Base-by-base conservation (phyloP, 2,113 vertebrate genomes). In the Erythrolamprus reginae region DNA sequence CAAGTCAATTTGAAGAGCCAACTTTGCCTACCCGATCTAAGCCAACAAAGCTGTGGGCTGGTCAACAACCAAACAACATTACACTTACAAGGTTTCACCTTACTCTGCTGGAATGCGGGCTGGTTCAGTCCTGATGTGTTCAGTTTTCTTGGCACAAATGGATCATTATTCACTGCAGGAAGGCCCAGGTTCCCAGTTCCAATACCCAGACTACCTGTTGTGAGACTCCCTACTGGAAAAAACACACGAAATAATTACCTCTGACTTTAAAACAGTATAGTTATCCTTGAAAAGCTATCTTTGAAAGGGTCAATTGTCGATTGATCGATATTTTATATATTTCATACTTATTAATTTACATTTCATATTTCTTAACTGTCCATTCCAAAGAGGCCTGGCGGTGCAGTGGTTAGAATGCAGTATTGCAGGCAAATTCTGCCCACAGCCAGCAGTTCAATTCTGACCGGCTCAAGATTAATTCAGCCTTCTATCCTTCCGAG, bases 61-160 rank as follows among this genome's bases (percentile, higher is more conserved):
- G 92, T 96, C 97, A 97, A 96, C 90, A 99, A 96, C 97, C 98
- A 98, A 97, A 97, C 98, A 98, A 97, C 97, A 98, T 97, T 97
- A 98, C 98, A 99, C 98, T 98, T 98, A 98, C 97, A 98, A 98
- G 98, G 97, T 98, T 98, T 98, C 97, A 98, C 98, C 99, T 98
- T 99, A 99, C 99, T 99, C 98, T 99, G 99, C 98, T 99, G 99
- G 97, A 99, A 99, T 96, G 99, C 99, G 77, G 98, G 97, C 84
- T 99, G 99, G 97, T 98, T 99, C 96, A 99, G 95, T 97, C 98
- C 98, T 92, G 99, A 98, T 93, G 98, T 99, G 98, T 98, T 99
- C 97, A 99, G 97, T 97, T 99, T 99, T 96, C 99, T 98, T 95
- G 98, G 98, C 93, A 98, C 98, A 94, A 99, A 99, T 0, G 98